Evolutionary conservation across 2,113 vertebrate genomes (phyloP), one percentile per base, ranked within the genome.

Genomic region (Bubo scandiacus): DNA sequence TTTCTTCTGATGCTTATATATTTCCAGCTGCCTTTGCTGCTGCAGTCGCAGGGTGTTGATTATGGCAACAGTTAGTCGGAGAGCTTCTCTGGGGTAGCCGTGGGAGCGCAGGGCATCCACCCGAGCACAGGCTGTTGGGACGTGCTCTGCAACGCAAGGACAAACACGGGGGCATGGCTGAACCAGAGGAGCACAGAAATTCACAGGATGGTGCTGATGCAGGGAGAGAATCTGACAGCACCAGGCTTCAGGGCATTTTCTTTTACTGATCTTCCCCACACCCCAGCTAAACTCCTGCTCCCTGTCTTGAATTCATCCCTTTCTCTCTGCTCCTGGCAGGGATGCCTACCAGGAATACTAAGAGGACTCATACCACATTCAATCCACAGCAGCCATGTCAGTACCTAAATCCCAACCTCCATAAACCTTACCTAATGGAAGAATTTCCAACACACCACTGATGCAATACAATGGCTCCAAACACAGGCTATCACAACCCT

Each of bases 1-100:
- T 99, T 99, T 99, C 97, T 99, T 99, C 97, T 99, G 99, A 97
- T 99, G 99, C 95, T 99, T 99, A 98, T 99, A 99, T 95, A 99
- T 99, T 97, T 99, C 99, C 98, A 99, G 98, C 89, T 99, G 99
- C 65, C 99, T 98, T 87, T 99, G 99, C 96, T 99, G 99, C 90
- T 99, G 99, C 73, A 99, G 98, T 66, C 99, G 98, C 79, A 99
- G 98, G 9, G 99, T 99, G 97, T 99, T 99, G 97, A 99, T 99
- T 94, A 99, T 99, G 95, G 99, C 99, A 34, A 99, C 99, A 0
- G 99, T 99, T 77, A 99, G 96, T n/a, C 99, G 98, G 88, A 99
- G 98, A 51, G 99, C 99, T 97, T 99, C 99, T 94, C 99, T 98
- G 86, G 99, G 99, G 93, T 99, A 99, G 86, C 99, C 99, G 5